Evolutionary conservation across 1,140 invertebrate species (phyloP).

Genomic region (Metaphire vulgaris): DNA sequence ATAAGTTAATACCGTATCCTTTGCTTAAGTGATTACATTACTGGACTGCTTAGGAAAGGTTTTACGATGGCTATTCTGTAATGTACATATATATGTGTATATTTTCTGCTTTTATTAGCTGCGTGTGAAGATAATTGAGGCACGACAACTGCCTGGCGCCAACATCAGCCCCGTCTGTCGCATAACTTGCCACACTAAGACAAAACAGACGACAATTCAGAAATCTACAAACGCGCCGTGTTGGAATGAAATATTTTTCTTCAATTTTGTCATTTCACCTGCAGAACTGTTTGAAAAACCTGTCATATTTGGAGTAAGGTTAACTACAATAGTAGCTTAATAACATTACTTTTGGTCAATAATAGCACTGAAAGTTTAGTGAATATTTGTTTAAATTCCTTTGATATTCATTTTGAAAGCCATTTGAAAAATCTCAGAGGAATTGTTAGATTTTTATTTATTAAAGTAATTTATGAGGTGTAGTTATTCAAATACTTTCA

Average conservation of each 20-base stretch:
- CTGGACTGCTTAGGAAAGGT: background rate
- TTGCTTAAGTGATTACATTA: too few relatives aligned
- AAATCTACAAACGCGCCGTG: slow-evolving; percentile 52
- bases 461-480: too few relatives aligned
- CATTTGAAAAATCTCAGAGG: too few relatives aligned
- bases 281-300: slow-evolving; percentile 52
- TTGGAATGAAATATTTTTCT: slow-evolving; percentile 56
- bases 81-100: background rate
- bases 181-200: slow-evolving; percentile 47
- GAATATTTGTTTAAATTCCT: slow-evolving; percentile 6
- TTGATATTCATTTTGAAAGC: background rate
- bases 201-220: slow-evolving; percentile 52
- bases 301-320: slow-evolving; percentile 48
- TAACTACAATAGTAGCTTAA: too few relatives aligned
- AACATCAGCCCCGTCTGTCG: slow-evolving; percentile 53
- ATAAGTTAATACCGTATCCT: too few relatives aligned
- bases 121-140: slow-evolving; percentile 53
- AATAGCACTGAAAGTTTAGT: too few relatives aligned
- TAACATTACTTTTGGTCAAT: too few relatives aligned
- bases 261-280: slow-evolving; percentile 51
- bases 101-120: slow-evolving; percentile 39
- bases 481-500: too few relatives aligned
- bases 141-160: slow-evolving; percentile 51
- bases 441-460: too few relatives aligned
- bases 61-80: background rate